Conservation (phyloP, 2,797 vertebrate species). For the Pelobates cultripes region DNA sequence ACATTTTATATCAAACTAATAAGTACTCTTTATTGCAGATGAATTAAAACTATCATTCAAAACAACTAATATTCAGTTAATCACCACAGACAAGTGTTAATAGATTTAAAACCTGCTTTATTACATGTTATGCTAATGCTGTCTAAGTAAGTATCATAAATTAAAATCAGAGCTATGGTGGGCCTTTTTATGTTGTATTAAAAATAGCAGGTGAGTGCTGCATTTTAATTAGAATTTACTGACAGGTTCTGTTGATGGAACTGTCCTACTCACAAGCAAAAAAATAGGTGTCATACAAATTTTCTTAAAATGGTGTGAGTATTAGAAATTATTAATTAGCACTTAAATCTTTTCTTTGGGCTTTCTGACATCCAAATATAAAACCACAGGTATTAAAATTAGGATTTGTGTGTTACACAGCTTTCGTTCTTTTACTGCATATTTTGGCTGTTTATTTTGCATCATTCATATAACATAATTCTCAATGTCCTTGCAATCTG, state of each 20-base stretch:
- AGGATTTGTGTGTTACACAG: conserved; percentile 34
- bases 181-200: conserved; percentile 57
- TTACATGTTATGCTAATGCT: conserved; percentile 78
- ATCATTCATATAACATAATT: no score
- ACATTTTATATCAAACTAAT: background rate
- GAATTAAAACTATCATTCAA: conserved; percentile 68
- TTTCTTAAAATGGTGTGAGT: conserved; percentile 66
- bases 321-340: conserved; percentile 71
- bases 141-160: conserved; percentile 65
- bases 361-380: conserved; percentile 58
- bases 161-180: conserved; percentile 66
- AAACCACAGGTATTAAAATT: conserved; percentile 50
- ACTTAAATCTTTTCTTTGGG: conserved; percentile 60
- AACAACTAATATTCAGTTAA: conserved; percentile 72
- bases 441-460: no score
- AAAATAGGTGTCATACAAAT: conserved; percentile 69
- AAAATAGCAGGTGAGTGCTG: conserved; percentile 57
- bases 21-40: conserved; percentile 61
- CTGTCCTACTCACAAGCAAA: conserved; percentile 60
- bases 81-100: conserved; percentile 80
- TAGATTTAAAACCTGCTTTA: conserved; percentile 78
- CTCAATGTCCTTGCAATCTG: background rate
- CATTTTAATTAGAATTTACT: conserved; percentile 69
- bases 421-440: no score
- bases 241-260: conserved; percentile 67